Evolutionary conservation across 2,888 invertebrate species (phyloP).

Genomic region (Tolmerus cingulatus): DNA sequence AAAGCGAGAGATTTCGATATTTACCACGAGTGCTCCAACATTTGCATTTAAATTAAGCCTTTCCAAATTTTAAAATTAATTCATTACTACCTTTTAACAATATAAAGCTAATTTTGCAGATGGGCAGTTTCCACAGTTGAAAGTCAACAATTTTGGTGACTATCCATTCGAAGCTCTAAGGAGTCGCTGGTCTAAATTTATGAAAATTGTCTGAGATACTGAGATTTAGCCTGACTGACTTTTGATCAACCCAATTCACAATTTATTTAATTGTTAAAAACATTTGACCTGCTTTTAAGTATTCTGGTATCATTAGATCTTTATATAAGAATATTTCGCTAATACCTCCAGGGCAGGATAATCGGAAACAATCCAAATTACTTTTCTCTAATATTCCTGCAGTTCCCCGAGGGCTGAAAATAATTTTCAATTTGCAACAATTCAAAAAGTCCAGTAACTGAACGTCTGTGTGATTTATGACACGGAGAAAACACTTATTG

Average conservation of each 20-base stretch:
- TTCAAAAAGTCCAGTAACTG: not conserved
- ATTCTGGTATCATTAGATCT: not conserved
- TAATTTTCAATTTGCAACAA: not conserved
- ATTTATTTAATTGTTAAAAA: not conserved
- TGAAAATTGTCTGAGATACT: not conserved
- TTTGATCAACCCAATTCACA: not conserved
- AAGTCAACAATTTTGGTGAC: not conserved
- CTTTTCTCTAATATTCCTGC: not conserved
- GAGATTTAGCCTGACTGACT: not conserved
- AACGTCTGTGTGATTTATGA: constrained; percentile 6
- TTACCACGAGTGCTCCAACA: not conserved
- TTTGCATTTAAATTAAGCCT: not conserved
- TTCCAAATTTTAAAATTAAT: not conserved
- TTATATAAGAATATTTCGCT: not conserved
- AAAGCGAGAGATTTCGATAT: not conserved
- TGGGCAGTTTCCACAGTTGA: not conserved
- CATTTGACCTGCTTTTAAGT: not conserved
- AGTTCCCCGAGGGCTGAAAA: not conserved
- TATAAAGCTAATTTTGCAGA: not conserved
- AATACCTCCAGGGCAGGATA: not conserved
- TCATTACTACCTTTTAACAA: not conserved
- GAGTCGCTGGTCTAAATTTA: not conserved
- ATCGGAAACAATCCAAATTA: not conserved
- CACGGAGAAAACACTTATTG: constrained; percentile 13
- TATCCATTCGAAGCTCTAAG: not conserved